Evolutionary conservation across 2,888 invertebrate genomes (phyloP), one percentile per base, ranked within the genome.

Genomic region (Nasonia oneida): DNA sequence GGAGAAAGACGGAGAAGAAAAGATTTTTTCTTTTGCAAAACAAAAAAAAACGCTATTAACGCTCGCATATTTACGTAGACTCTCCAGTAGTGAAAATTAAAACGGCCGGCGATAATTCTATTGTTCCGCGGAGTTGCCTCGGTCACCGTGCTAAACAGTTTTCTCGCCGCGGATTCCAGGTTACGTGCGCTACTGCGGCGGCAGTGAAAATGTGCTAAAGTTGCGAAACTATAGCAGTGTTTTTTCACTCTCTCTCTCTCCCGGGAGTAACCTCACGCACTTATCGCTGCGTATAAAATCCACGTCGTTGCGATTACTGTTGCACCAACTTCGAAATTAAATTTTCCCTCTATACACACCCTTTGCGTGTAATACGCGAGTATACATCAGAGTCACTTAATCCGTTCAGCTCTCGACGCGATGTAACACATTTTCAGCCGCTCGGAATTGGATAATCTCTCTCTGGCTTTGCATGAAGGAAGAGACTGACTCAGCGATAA

Each of bases 381-480:
- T 47, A 14, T 47, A 47, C 47, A 50, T 3, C 15, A 18, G 53
- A 8, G 18, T 53, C 18, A 18, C 5, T 53, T 53, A 15, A 53
- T 53, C 5, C 53, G 53, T 53, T 53, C 53, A 53, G 3, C 57
- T 57, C 18, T 10, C 47, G 47, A 12, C 6, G n/a, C n/a, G 57
- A 23, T 61, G 5, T 53, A 61, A 61, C 23, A 23, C 6, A n/a
- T 61, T 61, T 61, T 61, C n/a, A 61, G 57, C 18, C 57, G 29
- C 29, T 57, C n/a, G 57, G 57, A 61, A 61, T 61, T 61, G 57
- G n/a, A 61, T 61, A 61, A 61, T 61, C 57, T 61, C 23, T 61
- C 57, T 61, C 57, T 47, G 57, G 57, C 57, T 47, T 47, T 61
- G 57, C 57, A n/a, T 61, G 57, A 61, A 61, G 23, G n/a, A 61